phyloP scores from a whole-genome alignment of 2,797 vertebrate genomes.

The Mormyrops attenuatus region DNA sequence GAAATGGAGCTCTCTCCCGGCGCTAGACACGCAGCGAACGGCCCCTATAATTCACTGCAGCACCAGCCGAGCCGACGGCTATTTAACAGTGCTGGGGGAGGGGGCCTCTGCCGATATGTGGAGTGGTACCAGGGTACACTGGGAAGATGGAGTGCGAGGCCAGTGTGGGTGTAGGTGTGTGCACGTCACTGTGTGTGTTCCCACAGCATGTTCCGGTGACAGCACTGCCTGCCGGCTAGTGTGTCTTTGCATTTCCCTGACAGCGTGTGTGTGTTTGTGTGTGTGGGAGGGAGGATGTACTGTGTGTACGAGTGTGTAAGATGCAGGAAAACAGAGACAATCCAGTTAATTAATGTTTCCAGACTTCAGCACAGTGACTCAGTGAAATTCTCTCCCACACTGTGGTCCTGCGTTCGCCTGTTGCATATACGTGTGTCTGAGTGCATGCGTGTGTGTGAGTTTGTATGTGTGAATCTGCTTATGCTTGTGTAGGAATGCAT shows the following conservation, averaged over 20 bases:
- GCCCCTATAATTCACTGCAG: not conserved
- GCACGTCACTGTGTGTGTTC: not conserved
- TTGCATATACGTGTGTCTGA: no score
- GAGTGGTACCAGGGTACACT: not conserved
- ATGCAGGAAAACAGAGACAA: not conserved
- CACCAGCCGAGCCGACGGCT: not conserved
- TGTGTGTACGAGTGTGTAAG: constrained; percentile 16
- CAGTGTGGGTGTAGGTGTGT: constrained; percentile 18
- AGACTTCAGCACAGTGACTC: not conserved
- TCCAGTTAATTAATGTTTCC: constrained; percentile 2
- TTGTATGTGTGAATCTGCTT: not conserved
- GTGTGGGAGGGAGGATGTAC: not conserved
- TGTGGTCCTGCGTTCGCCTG: not conserved
- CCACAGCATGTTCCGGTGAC: not conserved
- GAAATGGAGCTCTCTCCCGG: not conserved
- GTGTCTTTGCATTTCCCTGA: not conserved
- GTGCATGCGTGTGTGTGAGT: constrained; percentile 4
- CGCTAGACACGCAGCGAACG: not conserved
- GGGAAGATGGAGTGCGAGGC: not conserved
- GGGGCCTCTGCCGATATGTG: not conserved
- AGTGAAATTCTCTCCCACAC: constrained; percentile 3
- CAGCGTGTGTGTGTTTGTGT: not conserved
- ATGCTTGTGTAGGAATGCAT: not conserved
- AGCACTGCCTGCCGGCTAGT: not conserved
- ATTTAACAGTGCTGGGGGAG: not conserved